Conservation (phyloP, 2,888 invertebrate species). For the Octodonta nipae region DNA sequence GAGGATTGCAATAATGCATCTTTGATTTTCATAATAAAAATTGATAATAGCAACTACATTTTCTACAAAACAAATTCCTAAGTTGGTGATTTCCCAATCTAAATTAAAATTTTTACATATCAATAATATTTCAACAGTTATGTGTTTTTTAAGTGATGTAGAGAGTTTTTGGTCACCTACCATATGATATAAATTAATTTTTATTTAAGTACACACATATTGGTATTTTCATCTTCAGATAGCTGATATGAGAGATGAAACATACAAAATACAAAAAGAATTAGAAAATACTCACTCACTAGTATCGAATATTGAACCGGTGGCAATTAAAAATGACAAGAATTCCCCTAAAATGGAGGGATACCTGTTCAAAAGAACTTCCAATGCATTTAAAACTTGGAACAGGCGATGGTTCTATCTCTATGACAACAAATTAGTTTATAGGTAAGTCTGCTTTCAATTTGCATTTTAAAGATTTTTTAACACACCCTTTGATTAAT, state of each 20-base stretch:
- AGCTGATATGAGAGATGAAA: constrained; percentile 61
- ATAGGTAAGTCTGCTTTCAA: constrained; percentile 46
- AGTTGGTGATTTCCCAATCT: no score
- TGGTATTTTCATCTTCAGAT: constrained; percentile 48
- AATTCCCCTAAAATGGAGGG: constrained; percentile 65
- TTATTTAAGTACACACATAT: no score
- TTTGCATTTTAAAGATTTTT: no score
- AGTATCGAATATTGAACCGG: constrained; percentile 62
- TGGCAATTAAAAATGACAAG: constrained; percentile 35
- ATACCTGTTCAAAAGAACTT: constrained; percentile 89
- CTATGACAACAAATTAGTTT: constrained; percentile 82
- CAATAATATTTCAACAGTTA: no score
- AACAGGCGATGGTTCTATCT: constrained; percentile 90
- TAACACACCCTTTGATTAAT: not conserved
- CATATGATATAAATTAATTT: no score
- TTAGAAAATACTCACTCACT: constrained; percentile 80
- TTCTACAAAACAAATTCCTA: no score
- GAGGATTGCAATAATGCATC: no score
- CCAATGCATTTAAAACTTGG: constrained; percentile 97
- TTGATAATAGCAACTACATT: no score
- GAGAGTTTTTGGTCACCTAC: no score
- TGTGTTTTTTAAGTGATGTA: no score
- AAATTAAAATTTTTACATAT: no score
- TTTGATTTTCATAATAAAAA: no score
- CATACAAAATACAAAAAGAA: constrained; percentile 68